Base-by-base conservation (phyloP, 2,888 invertebrate species). In the Chymomyza fuscimana region DNA sequence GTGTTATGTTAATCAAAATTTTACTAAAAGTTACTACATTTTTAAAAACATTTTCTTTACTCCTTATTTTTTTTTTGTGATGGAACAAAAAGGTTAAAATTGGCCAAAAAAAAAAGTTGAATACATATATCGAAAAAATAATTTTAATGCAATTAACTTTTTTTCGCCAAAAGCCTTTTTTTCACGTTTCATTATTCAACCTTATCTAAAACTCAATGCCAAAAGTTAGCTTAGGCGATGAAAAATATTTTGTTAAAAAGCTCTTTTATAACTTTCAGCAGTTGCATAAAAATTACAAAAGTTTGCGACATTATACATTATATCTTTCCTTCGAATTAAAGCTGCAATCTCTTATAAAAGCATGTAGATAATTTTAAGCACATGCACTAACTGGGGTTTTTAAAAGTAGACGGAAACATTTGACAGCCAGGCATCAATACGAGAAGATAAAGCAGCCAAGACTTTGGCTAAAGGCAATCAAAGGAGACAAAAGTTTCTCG, bases 401-500 rank as follows among this genome's bases (percentile, higher is more conserved):
- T 12, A 67, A 67, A 67, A 56, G 19, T 56, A n/a, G 22, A 71
- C 46, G 63, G 40, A 63, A 67, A 61, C 70, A 67, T 61, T 52
- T 70, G 58, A 65, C 64, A 65, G 60, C 63, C 64, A 15, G 25
- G 16, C 63, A 22, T 76, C 64, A 64, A 67, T 63, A 40, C 40
- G 12, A 4, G 50, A 63, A 75, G 64, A 76, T 68, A 68, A 65
- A 63, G 60, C 64, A 46, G 5, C 4, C 29, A 22, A 59, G 25
- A 25, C 6, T 59, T 36, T n/a, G 25, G 52, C 25, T 25, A 7
- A 7, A 15, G 58, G 58, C 58, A 58, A 58, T 58, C 58, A 58
- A 58, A 19, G 25, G 22, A 58, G 58, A 79, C 67, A 78, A 78
- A 85, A 87, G 71, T 87, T 87, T 81, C 76, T 77, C 87, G 84